phyloP scores from a whole-genome alignment of 2,888 invertebrate species.

The Ectemnius lituratus region DNA sequence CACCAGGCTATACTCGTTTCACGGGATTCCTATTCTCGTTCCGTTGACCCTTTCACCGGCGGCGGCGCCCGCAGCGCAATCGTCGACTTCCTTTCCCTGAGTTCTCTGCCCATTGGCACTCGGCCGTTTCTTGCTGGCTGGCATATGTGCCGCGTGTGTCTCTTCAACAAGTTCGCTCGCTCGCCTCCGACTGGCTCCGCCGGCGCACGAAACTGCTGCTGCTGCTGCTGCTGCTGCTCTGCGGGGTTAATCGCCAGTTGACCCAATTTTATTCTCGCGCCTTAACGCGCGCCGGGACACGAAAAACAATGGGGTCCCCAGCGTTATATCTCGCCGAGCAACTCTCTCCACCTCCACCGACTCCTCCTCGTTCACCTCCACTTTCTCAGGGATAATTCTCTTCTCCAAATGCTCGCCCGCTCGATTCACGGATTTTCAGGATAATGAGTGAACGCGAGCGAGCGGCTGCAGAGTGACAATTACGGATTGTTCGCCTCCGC shows the following conservation, averaged over 20 bases:
- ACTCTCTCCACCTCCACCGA: conserved; percentile 12
- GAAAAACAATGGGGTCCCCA: conserved; percentile 71
- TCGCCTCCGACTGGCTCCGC: conserved; percentile 44
- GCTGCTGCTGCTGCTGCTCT: conserved; percentile 54
- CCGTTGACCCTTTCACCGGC: conserved; percentile 10
- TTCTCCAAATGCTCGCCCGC: not conserved
- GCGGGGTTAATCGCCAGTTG: conserved; percentile 76
- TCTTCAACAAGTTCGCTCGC: conserved; percentile 57
- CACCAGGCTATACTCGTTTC: conserved; percentile 11
- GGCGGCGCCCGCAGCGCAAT: conserved; percentile 22
- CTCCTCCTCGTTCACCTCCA: too few species aligned
- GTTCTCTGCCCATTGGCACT: conserved; percentile 33
- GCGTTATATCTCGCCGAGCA: conserved; percentile 58
- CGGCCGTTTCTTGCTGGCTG: conserved; percentile 11
- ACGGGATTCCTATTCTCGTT: conserved; percentile 14
- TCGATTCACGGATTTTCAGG: conserved; percentile 49
- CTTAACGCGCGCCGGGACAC: conserved; percentile 63
- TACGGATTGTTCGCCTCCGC: conserved; percentile 50
- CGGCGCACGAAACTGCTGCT: conserved; percentile 54
- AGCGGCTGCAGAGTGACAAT: conserved; percentile 47
- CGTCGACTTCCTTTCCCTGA: conserved; percentile 25
- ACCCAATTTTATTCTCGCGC: conserved; percentile 74
- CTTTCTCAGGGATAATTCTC: too few species aligned
- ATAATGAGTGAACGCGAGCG: conserved; percentile 48
- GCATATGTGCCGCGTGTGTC: conserved; percentile 17